phyloP scores from a whole-genome alignment of 92 coral and sea anemone species.

The Porites evermanni region DNA sequence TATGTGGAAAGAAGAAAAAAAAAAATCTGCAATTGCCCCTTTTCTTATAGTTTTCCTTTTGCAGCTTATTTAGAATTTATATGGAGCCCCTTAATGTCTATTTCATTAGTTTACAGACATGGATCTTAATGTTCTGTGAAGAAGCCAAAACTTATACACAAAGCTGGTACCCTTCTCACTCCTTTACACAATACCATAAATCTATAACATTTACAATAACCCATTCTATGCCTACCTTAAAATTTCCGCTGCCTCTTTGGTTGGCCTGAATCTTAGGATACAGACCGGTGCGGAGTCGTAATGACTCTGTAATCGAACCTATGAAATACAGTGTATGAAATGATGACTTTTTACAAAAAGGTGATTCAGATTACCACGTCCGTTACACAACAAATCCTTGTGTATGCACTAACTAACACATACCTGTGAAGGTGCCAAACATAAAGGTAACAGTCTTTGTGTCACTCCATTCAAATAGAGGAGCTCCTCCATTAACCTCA shows the following conservation, averaged over 20 bases:
- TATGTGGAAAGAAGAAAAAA: no score
- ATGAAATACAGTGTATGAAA: constrained; percentile 20
- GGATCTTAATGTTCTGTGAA: constrained; percentile 28
- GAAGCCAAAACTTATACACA: constrained; percentile 20
- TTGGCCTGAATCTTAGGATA: constrained; percentile 28
- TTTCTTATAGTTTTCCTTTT: constrained; percentile 21
- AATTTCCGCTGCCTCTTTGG: constrained; percentile 29
- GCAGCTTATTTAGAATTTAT: constrained; percentile 17
- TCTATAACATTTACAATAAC: constrained; percentile 2
- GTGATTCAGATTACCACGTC: constrained; percentile 19
- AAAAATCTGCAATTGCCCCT: not conserved
- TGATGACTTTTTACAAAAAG: constrained; percentile 23
- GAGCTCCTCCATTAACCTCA: constrained; percentile 35
- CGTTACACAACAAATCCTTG: not conserved
- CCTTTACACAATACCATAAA: constrained; percentile 27
- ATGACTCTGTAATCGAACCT: constrained; percentile 32
- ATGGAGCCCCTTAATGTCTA: constrained; percentile 3
- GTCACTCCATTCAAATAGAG: constrained; percentile 18
- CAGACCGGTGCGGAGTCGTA: constrained; percentile 18
- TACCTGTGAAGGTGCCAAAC: constrained; percentile 40
- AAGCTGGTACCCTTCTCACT: not conserved
- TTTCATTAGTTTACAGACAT: constrained; percentile 11
- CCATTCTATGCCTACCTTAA: constrained; percentile 27
- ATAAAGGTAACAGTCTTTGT: constrained; percentile 27
- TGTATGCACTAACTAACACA: constrained; percentile 31